Percentiles rank a stretch among this genome's conserved stretches.
Conservation (phyloP, 2,113 vertebrate genomes). For the Tapirus terrestris region DNA sequence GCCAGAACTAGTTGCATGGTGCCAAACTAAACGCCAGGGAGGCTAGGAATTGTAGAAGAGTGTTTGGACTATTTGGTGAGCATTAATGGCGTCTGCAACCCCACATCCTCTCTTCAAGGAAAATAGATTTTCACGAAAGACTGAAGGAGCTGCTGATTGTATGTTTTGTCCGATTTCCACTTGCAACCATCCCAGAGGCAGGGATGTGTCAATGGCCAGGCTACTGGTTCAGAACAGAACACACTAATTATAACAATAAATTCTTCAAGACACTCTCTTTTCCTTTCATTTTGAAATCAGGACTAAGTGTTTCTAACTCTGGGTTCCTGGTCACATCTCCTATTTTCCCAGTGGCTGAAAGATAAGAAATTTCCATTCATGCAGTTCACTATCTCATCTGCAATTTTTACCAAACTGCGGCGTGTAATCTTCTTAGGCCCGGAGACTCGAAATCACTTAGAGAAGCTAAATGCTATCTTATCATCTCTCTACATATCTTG, state of each 20-base stretch:
- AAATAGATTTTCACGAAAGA: neutral
- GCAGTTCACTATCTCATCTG: conserved; percentile 67
- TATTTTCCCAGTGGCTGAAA: conserved; percentile 15
- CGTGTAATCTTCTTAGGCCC: conserved; percentile 43
- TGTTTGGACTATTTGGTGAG: conserved; percentile 31
- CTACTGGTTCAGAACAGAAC: neutral
- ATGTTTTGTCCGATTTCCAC: neutral
- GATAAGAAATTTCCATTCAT: conserved; percentile 61
- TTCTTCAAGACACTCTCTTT: neutral
- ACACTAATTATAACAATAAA: conserved; percentile 38
- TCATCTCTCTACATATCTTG: conserved; percentile 45
- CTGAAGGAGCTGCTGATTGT: neutral
- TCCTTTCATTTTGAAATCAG: conserved; percentile 31
- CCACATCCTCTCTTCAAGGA: neutral
- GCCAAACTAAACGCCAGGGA: neutral
- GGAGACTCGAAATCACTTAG: conserved; percentile 71
- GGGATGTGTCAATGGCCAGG: neutral
- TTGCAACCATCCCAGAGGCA: neutral
- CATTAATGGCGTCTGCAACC: neutral
- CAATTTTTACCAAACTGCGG: conserved; percentile 37
- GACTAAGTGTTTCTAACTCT: conserved; percentile 45
- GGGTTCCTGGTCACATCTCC: conserved; percentile 45
- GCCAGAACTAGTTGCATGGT: neutral
- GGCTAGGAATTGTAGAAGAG: neutral
- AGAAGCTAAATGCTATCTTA: conserved; percentile 64